Conservation (phyloP, 2,113 vertebrate genomes). For the Phylloscopus trochilus region DNA sequence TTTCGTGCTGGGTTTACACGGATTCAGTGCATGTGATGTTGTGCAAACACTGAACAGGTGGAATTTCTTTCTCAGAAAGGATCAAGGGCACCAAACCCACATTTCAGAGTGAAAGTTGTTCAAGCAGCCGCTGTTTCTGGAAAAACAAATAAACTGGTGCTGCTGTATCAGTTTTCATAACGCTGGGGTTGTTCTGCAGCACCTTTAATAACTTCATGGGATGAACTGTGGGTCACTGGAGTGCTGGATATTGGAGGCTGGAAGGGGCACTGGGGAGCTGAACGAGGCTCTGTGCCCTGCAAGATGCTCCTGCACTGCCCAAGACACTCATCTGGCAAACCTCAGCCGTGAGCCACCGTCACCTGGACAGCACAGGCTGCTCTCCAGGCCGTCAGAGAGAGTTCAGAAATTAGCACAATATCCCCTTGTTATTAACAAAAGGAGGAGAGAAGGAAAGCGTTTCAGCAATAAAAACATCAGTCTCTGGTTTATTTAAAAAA, state of each 20-base stretch:
- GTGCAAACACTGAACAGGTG: not conserved
- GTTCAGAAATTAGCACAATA: not conserved
- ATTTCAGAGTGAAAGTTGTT: not conserved
- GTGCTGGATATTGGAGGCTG: fast-evolving
- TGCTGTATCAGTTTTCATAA: not conserved
- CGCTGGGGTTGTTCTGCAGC: not conserved
- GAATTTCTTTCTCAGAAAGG: not conserved
- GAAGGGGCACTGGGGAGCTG: not conserved
- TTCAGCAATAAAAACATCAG: constrained; percentile 12
- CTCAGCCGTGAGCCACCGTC: not conserved
- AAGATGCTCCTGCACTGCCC: not conserved
- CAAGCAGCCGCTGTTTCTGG: not conserved
- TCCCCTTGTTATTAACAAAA: not conserved
- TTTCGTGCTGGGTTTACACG: not conserved
- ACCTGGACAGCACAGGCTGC: not conserved
- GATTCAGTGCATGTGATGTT: fast-evolving
- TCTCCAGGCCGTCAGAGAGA: not conserved
- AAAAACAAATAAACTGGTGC: not conserved
- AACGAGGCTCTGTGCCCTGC: not conserved
- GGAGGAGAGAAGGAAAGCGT: not conserved
- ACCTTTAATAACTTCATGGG: not conserved
- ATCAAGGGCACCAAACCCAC: not conserved
- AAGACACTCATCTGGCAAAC: fast-evolving
- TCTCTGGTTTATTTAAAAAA: not conserved
- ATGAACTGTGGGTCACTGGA: not conserved